A percentile compares a stretch with the other conserved stretches of the same genome.
These are phyloP conservation scores for Odontophorus gujanensis DNA, from an alignment of 2,113 vertebrate species.

Conservation along the genomic window DNA sequence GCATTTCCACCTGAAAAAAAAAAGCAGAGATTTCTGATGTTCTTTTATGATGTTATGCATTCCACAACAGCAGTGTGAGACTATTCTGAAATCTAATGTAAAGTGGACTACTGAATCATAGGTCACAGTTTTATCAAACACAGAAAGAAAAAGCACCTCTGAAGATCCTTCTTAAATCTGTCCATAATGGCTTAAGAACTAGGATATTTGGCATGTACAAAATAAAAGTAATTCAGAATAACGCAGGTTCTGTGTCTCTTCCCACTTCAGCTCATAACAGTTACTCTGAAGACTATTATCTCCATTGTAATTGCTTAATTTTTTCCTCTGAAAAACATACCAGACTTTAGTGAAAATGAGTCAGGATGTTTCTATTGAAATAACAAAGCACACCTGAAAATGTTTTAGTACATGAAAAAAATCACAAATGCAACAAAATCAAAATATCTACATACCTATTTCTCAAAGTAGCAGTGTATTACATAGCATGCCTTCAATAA, in stretches of 20 bases:
- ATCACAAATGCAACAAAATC: background rate
- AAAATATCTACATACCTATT: background rate
- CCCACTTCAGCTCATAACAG: background rate
- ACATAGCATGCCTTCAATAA: background rate
- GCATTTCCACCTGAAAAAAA: background rate
- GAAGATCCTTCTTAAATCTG: background rate
- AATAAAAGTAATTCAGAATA: background rate
- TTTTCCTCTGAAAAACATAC: background rate
- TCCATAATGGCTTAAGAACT: background rate
- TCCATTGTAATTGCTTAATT: background rate
- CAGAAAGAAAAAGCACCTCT: background rate
- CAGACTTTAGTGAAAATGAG: background rate
- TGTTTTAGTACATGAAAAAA: background rate
- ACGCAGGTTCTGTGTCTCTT: background rate
- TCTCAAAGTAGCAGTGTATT: background rate
- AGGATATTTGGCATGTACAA: background rate
- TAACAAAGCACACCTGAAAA: background rate
- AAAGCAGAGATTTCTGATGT: background rate
- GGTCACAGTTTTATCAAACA: background rate
- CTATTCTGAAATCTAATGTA: background rate
- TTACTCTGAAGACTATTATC: background rate
- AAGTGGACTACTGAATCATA: background rate
- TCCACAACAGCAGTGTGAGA: background rate
- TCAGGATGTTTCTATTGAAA: background rate
- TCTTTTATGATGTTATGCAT: background rate